A percentile compares a stretch with the other conserved stretches of the same genome.
These are phyloP conservation scores for Elymnias hypermnestra DNA, from an alignment of 1,140 invertebrate species.

Conservation along the genomic window DNA sequence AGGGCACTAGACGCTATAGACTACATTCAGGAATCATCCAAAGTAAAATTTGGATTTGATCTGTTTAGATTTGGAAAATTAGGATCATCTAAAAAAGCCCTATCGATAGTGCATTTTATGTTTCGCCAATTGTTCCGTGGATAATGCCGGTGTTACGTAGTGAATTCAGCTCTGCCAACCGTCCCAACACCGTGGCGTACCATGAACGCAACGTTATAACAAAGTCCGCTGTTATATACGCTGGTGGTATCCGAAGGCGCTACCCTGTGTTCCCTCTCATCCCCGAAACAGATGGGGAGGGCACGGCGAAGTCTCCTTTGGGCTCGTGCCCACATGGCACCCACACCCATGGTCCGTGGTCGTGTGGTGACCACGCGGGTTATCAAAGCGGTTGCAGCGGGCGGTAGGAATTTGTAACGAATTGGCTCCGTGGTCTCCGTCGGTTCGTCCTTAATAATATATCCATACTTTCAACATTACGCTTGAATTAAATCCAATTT, in stretches of 20 bases:
- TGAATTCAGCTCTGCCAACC: constrained; percentile 28
- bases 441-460: constrained; percentile 33
- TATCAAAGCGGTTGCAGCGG: constrained; percentile 39
- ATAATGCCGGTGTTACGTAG: neutral
- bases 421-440: constrained; percentile 34
- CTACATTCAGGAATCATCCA: too few relatives aligned
- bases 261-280: constrained; percentile 38
- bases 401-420: constrained; percentile 44
- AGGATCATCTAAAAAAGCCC: too few relatives aligned
- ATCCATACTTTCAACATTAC: too few relatives aligned
- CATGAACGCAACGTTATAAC: constrained; percentile 55
- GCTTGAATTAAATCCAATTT: too few relatives aligned
- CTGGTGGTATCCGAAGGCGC: constrained; percentile 47
- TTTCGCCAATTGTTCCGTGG: neutral
- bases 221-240: constrained; percentile 39
- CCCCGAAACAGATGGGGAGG: constrained; percentile 46
- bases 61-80: too few relatives aligned
- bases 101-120: neutral
- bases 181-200: constrained; percentile 56
- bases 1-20: too few relatives aligned
- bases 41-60: neutral
- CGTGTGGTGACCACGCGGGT: constrained; percentile 28
- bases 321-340: constrained; percentile 30
- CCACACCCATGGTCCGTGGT: constrained; percentile 20
- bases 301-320: constrained; percentile 31